Evolutionary conservation across 2,888 invertebrate genomes (phyloP), one percentile per base, ranked within the genome.

Genomic region (Anarsia innoxiella): DNA sequence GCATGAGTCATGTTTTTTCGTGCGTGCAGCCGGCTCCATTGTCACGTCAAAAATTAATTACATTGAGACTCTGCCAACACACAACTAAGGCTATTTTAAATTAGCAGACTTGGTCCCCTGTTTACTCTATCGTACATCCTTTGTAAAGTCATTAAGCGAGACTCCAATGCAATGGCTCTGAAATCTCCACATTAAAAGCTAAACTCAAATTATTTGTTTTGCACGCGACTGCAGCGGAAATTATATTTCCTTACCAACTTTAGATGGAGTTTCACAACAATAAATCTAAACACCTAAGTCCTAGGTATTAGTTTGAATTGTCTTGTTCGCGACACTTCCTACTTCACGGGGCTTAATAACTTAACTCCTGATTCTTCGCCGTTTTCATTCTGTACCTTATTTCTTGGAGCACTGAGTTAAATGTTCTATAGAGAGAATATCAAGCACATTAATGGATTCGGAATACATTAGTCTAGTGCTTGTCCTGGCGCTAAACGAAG

Each of bases 301-400:
- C 61, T 54, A 52, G 59, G 60, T 50, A 60, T 66, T 64, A 65
- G 58, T 62, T 56, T 52, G 53, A 60, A 64, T 61, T 59, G 63
- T 62, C 59, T 60, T 54, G 58, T 59, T 54, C 56, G 44, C 52
- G 51, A 50, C 43, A 46, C 49, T 47, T 41, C 43, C n/a, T n/a
- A 26, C 15, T 26, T 39, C 23, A 29, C 12, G 33, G 11, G 14
- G 11, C 14, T 27, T 39, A 45, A 36, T 39, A 41, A 35, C 46
- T 35, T 39, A 45, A 41, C 30, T 26, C 6, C 10, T n/a, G 19
- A 12, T 8, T 6, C n/a, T 15, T 28, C 9, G 15, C 12, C 9
- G n/a, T 27, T 32, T 30, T 29, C 16, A 37, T 33, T 35, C 12
- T 28, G n/a, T 23, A 12, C 2, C 10, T 34, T 23, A 26, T 8